Percentiles rank a stretch among this genome's conserved stretches.
These are phyloP conservation scores for Ptychoptera albimana DNA, from an alignment of 2,888 invertebrate genomes.

Conservation along the genomic window DNA sequence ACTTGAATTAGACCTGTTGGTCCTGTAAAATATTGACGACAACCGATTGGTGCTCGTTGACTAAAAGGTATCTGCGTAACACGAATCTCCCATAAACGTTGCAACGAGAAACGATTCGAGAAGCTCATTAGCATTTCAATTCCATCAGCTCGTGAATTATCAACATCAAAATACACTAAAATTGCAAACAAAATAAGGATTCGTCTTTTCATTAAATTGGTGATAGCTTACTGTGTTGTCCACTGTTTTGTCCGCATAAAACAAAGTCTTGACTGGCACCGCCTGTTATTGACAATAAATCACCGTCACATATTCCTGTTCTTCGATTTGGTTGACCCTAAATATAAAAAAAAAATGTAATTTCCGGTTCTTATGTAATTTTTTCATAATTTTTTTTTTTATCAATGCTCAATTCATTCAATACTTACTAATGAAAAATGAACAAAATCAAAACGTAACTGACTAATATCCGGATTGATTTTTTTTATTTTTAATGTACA, in stretches of 20 bases:
- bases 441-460: slow-evolving; percentile 66
- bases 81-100: slow-evolving; percentile 63
- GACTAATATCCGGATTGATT: slow-evolving; percentile 63
- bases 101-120: slow-evolving; percentile 43
- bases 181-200: too few species aligned
- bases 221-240: slow-evolving; percentile 54
- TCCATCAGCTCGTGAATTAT: slow-evolving; percentile 5
- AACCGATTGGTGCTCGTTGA: slow-evolving; percentile 59
- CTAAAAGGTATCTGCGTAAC: slow-evolving; percentile 63
- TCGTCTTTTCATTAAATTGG: not conserved
- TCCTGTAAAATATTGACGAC: slow-evolving; percentile 55
- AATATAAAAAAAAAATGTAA: slow-evolving; percentile 13
- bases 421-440: slow-evolving; percentile 64
- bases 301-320: slow-evolving; percentile 66
- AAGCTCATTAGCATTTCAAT: slow-evolving; percentile 34
- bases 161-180: slow-evolving; percentile 28
- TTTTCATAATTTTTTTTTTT: too few species aligned
- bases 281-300: slow-evolving; percentile 44
- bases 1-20: slow-evolving; percentile 36
- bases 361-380: too few species aligned
- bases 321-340: slow-evolving; percentile 69
- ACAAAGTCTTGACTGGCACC: slow-evolving; percentile 40
- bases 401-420: too few species aligned
- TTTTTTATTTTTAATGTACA: slow-evolving; percentile 61
- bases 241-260: slow-evolving; percentile 68